Conservation (phyloP, 1,140 invertebrate genomes). For the Schlechtendalia chinensis region DNA sequence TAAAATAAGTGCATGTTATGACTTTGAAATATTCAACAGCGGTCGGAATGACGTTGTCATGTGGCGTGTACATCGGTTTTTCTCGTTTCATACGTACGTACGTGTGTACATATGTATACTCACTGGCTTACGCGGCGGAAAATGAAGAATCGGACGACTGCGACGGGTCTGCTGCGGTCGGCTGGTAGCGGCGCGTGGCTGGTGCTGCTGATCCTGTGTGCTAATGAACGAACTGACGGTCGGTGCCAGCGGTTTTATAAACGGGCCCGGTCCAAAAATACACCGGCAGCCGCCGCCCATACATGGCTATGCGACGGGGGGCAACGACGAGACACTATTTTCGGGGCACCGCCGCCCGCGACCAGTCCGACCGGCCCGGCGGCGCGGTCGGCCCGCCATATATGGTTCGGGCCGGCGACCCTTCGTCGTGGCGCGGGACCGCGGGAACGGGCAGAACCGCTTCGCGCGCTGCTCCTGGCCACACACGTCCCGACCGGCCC, state of each 20-base stretch:
- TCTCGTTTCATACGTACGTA: too few relatives aligned
- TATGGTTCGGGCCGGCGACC: slow-evolving; percentile 48
- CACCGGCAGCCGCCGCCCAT: slow-evolving; percentile 34
- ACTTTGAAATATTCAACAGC: too few relatives aligned
- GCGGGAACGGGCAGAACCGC: background rate
- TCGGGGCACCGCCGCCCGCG: slow-evolving; percentile 38
- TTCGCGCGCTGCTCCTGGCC: background rate
- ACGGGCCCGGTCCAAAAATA: slow-evolving; percentile 47
- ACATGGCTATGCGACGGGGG: slow-evolving; percentile 46
- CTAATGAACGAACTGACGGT: slow-evolving; percentile 28
- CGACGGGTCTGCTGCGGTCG: slow-evolving; percentile 21
- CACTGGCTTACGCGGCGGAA: slow-evolving; percentile 24
- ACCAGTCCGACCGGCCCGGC: slow-evolving; percentile 5
- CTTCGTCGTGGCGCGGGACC: background rate
- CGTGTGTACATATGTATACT: too few relatives aligned
- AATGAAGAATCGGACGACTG: background rate
- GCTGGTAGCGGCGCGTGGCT: slow-evolving; percentile 15
- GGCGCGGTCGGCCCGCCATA: slow-evolving; percentile 43
- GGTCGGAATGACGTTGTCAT: too few relatives aligned
- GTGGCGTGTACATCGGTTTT: too few relatives aligned
- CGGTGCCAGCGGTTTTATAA: slow-evolving; percentile 42
- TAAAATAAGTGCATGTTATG: too few relatives aligned
- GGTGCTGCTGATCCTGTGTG: slow-evolving; percentile 43
- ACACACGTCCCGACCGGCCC: background rate
- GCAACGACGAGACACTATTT: slow-evolving; percentile 48